Percentiles rank a stretch among this genome's conserved stretches.
Evolutionary conservation across 2,888 invertebrate genomes (phyloP).

Genomic region (Amblyteles armatorius): DNA sequence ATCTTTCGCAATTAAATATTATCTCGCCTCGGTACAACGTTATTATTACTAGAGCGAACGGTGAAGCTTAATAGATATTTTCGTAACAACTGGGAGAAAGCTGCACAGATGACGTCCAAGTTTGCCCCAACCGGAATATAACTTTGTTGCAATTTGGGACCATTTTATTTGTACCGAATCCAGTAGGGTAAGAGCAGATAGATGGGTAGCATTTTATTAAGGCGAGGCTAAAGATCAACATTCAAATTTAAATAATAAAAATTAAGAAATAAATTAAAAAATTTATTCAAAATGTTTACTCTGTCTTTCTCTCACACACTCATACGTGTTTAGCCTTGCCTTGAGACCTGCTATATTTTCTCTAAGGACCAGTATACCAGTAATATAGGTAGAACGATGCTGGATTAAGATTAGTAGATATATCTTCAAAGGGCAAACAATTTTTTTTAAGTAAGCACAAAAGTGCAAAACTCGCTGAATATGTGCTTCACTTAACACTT

Average conservation of each 20-base stretch:
- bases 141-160: not conserved
- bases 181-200: not conserved
- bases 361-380: no score
- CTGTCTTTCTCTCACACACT: no score
- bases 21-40: constrained; percentile 39
- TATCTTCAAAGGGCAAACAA: not conserved
- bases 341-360: not conserved
- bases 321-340: no score
- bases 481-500: not conserved
- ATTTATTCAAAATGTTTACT: no score
- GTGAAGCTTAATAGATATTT: constrained; percentile 41
- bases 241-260: no score
- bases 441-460: not conserved
- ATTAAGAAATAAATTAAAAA: no score
- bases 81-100: constrained; percentile 35
- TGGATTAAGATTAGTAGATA: no score
- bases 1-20: constrained; percentile 56
- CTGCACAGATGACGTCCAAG: constrained; percentile 21
- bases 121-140: not conserved
- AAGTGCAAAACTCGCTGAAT: not conserved
- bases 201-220: not conserved
- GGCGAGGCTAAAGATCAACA: no score
- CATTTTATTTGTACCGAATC: not conserved
- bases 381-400: no score
- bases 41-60: constrained; percentile 44